Evolutionary conservation across 2,888 invertebrate genomes (phyloP).

Genomic region (Pandemis corylana): DNA sequence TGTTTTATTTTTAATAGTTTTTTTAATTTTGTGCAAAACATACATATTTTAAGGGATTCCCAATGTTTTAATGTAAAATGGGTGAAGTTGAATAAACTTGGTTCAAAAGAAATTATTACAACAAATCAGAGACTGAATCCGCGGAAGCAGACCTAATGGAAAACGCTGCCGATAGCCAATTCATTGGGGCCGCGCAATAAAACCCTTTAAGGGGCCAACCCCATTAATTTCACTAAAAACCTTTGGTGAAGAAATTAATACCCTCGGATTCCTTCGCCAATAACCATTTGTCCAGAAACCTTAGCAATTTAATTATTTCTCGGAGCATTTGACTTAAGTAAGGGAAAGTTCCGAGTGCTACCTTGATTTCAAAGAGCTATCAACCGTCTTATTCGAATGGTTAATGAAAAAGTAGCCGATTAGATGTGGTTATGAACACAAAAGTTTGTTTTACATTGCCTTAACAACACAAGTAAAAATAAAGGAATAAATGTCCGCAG

Average conservation of each 20-base stretch:
- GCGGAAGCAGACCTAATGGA: constrained; percentile 53
- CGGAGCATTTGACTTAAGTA: constrained; percentile 56
- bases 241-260: constrained; percentile 67
- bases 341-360: constrained; percentile 56
- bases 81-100: constrained; percentile 31
- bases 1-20: too few relatives aligned
- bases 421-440: constrained; percentile 45
- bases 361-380: constrained; percentile 57
- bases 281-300: constrained; percentile 67
- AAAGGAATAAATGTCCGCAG: too few relatives aligned
- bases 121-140: constrained; percentile 53
- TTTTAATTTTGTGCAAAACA: too few relatives aligned
- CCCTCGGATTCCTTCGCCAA: constrained; percentile 56
- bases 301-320: constrained; percentile 69
- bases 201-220: constrained; percentile 58
- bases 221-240: constrained; percentile 66
- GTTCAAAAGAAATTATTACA: constrained; percentile 47
- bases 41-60: too few relatives aligned
- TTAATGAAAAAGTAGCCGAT: constrained; percentile 59
- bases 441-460: too few relatives aligned
- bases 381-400: constrained; percentile 50
- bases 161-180: constrained; percentile 60
- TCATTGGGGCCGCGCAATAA: constrained; percentile 58
- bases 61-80: too few relatives aligned
- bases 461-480: too few relatives aligned